Evolutionary conservation across 2,888 invertebrate genomes (phyloP), one percentile per base, ranked within the genome.

Genomic region (Drosophila anomelani): DNA sequence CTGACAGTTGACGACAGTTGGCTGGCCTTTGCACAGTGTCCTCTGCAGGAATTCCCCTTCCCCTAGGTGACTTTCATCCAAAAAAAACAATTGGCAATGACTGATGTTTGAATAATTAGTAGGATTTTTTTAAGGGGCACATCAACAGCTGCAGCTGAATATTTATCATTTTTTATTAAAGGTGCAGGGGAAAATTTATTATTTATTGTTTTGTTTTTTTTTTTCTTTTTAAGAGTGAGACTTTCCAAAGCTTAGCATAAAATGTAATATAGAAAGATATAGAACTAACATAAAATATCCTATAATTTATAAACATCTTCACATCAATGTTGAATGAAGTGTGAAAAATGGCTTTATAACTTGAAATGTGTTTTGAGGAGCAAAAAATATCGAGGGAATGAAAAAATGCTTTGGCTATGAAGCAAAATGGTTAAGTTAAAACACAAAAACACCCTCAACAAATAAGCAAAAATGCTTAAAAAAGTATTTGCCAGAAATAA

Each of bases 1-100:
- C 81, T 77, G 83, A 72, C 81, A 83, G 73, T 70, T 79, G 78
- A 66, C 67, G 76, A 55, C 67, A 44, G 43, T 36, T 43, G 54
- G 54, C 26, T 15, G 49, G 29, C 9, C 20, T 17, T 3, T 34
- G 49, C 36, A 58, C 58, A 66, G 36, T 66, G 55, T 47, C 64
- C 67, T 23, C 29, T n/a, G 20, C 34, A 10, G 55, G 51, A 36
- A 51, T 51, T 20, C 20, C 20, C 51, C 34, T 23, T 36, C 51
- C 9, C 3, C 13, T 9, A 0, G 15, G 7, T 0, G 32, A 8
- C 1, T 32, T 17, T 4, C 5, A 15, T 8, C 20, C 1, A 20
- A 20, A 20, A 47, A 12, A 38, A 47, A 20, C 36, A 43, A 47
- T 56, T 15, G 39, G 15, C 41, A 12, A 32, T 36, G 68, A 68